phyloP scores from a whole-genome alignment of 2,888 invertebrate species.

The Chaitophorus viminalis region DNA sequence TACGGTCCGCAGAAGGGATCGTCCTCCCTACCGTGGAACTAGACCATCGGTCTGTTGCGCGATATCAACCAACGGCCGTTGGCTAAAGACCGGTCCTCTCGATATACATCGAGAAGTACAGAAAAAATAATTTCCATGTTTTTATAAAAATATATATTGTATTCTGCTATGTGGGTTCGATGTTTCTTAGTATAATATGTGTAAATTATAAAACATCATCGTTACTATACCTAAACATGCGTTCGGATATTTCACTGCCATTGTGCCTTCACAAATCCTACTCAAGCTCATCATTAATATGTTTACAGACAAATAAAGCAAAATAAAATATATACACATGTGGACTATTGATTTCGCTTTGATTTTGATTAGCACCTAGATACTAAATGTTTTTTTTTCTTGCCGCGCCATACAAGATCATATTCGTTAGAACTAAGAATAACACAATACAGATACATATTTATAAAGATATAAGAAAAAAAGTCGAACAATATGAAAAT shows the following conservation, averaged over 20 bases:
- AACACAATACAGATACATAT: neutral
- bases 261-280: no score
- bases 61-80: slow-evolving; percentile 3
- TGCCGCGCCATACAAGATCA: slow-evolving; percentile 6
- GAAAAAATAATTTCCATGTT: neutral
- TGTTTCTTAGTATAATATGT: no score
- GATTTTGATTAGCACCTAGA: neutral
- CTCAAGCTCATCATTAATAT: no score
- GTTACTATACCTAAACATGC: no score
- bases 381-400: neutral
- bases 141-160: neutral
- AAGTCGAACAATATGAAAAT: no score
- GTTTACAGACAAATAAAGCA: no score
- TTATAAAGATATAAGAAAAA: no score
- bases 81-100: neutral
- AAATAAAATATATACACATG: no score
- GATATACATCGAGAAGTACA: neutral
- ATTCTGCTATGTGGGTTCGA: no score
- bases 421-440: neutral
- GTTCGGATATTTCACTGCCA: no score
- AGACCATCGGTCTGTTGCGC: neutral
- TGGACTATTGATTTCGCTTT: slow-evolving; percentile 2
- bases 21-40: neutral
- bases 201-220: no score
- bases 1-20: slow-evolving; percentile 4